These are phyloP conservation scores for Erpornis zantholeuca DNA, from an alignment of 2,113 vertebrate genomes.

Conservation along the genomic window DNA sequence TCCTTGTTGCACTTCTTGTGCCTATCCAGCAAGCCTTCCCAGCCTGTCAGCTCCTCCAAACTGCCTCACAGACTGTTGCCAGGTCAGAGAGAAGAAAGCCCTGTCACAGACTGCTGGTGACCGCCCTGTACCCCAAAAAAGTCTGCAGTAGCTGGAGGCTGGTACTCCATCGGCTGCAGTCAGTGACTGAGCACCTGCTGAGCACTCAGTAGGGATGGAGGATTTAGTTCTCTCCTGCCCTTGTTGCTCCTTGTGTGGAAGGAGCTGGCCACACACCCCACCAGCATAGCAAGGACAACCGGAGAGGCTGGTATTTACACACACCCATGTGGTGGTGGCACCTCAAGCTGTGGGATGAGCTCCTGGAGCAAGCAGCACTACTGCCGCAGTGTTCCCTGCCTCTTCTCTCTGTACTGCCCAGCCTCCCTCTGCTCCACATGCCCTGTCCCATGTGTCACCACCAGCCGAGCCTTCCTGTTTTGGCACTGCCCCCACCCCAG, in stretches of 20 bases:
- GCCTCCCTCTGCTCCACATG: neutral
- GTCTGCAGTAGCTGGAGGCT: neutral
- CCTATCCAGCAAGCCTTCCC: neutral
- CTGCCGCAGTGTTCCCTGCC: neutral
- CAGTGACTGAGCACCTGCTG: neutral
- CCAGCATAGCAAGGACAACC: accelerated
- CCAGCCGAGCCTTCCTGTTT: neutral
- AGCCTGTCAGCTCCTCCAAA: neutral
- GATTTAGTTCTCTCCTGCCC: neutral
- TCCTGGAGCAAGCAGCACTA: neutral
- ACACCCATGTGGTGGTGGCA: neutral
- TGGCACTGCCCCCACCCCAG: neutral
- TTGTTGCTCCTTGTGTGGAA: accelerated
- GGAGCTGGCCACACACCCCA: neutral
- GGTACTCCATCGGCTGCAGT: accelerated
- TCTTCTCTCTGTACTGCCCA: neutral
- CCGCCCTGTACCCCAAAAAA: neutral
- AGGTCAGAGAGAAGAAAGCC: neutral
- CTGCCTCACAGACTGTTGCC: neutral
- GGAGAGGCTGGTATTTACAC: neutral
- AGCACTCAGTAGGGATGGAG: neutral
- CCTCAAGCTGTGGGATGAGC: neutral
- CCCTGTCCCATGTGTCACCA: neutral
- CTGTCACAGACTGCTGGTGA: neutral
- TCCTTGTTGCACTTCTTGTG: neutral